Base-by-base conservation (phyloP, 2,113 vertebrate genomes). In the Tyrannus savana region DNA sequence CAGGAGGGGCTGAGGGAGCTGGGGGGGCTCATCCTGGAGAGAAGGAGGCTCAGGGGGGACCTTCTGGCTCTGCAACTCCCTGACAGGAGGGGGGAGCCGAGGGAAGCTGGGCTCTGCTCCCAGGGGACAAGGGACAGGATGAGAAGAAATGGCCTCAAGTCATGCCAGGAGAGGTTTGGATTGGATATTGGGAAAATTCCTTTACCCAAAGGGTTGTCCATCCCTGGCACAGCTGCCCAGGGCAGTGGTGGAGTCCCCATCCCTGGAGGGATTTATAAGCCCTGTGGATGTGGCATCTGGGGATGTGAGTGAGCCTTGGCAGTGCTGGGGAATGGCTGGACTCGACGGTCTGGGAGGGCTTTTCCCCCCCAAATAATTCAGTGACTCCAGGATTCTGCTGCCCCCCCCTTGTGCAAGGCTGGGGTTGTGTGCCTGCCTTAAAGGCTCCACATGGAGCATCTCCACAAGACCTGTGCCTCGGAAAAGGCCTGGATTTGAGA, bases 171-270 rank as follows among this genome's bases (percentile, higher is more conserved):
- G 0, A 75, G 50, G 28, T 0, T 4, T 16, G 30, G 42, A 2
- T 0, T 13, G 52, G 72, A 5, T 1, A 59, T 0, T 0, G 30
- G 1, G 2, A 1, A 0, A 35, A 76, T 42, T 27, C 2, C 35
- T 6, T 1, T 17, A 17, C 17, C 19, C 10, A 49, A 50, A 22
- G 42, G 35, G 7, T 0, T 13, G 19, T 19, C 15, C 24, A n/a
- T 12, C 19, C 7, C 42, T 24, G 42, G n/a, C 69, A 55, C 17
- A 56, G n/a, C 41, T 19, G 41, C 12, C 25, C 35, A 24, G 35
- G 35, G 41, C 14, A 7, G 14, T 2, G 33, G 0, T n/a, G 49
- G 12, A 56, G 27, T 23, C 7, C n/a, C 62, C 44, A 17, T 17
- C 46, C 73, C 22, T 1, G 6, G 17, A 27, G 35, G 35, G 56